These are phyloP conservation scores for Struthidea cinerea DNA, from an alignment of 2,113 vertebrate species.

Conservation along the genomic window DNA sequence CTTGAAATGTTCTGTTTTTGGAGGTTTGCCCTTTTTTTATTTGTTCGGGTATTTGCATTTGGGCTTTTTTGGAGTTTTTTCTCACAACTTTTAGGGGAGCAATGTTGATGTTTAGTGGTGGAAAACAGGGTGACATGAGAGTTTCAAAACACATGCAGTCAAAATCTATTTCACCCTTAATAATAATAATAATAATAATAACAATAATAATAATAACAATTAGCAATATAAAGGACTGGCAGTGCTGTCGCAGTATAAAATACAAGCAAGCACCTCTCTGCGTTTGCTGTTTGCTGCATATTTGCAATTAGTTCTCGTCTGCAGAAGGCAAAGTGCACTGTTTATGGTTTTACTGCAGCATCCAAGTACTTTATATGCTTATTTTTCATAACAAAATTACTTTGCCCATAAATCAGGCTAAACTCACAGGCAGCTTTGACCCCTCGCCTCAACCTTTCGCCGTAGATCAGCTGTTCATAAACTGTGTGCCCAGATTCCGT, in stretches of 20 bases:
- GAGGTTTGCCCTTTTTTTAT: neutral
- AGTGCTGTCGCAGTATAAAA: neutral
- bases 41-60: neutral
- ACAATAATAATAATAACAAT: neutral
- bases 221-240: neutral
- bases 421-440: conserved; percentile 12
- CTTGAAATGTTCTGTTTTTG: neutral
- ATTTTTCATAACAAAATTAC: conserved; percentile 37
- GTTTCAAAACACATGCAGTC: neutral
- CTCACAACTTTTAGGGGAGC: neutral
- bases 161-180: neutral
- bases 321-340: neutral
- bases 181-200: neutral
- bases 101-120: neutral
- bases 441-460: neutral
- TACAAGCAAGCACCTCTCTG: neutral
- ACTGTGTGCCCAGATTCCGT: neutral
- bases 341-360: neutral
- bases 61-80: neutral
- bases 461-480: conserved; percentile 28
- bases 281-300: neutral
- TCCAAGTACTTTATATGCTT: conserved; percentile 30
- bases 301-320: neutral
- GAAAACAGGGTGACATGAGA: neutral
- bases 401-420: conserved; percentile 20